Evolutionary conservation across 1,140 invertebrate species (phyloP), one percentile per base, ranked within the genome.

Genomic region (Ptiloglossa arizonensis): DNA sequence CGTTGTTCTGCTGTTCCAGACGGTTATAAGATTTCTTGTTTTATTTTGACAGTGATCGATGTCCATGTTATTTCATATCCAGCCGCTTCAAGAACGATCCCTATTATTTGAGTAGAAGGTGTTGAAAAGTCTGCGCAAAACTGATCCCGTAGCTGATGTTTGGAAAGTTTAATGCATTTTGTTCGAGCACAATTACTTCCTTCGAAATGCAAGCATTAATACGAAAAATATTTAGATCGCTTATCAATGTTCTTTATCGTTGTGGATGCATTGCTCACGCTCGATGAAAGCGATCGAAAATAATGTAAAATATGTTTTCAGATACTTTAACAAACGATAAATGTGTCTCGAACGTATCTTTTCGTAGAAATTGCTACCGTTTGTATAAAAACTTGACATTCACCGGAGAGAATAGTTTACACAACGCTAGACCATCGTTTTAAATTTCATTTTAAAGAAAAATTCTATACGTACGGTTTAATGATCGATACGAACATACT

Each of bases 21-120:
- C 54, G 52, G 57, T 66, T 75, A 50, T 69, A 52, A 57, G 56
- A 50, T 67, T 81, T 78, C 78, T 78, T 74, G 38, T 72, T 85
- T 80, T 80, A 85, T 85, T 85, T 84, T 81, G 83, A 84, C 83
- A 68, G 79, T 85, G 83, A 85, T 85, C 83, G 83, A 85, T 85
- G 83, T 81, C 64, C 78, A 38, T 72, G 83, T 85, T 85, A 85
- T 85, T 85, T 84, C 82, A 70, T 57, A 81, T 78, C 79, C 69
- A 81, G 64, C 54, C 50, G 64, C 27, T 66, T 68, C 63, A 63
- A 78, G 73, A 84, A 41, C 62, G 81, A 84, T 81, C 52, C 63
- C 50, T 68, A 79, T 74, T 83, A 75, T 83, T 83, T 79, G 69
- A 82, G 74, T 48, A 38, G 54, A 54, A 71, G 13, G 17, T 19